These are phyloP conservation scores for Oryzias woworae DNA, from an alignment of 2,113 vertebrate genomes.

Conservation along the genomic window DNA sequence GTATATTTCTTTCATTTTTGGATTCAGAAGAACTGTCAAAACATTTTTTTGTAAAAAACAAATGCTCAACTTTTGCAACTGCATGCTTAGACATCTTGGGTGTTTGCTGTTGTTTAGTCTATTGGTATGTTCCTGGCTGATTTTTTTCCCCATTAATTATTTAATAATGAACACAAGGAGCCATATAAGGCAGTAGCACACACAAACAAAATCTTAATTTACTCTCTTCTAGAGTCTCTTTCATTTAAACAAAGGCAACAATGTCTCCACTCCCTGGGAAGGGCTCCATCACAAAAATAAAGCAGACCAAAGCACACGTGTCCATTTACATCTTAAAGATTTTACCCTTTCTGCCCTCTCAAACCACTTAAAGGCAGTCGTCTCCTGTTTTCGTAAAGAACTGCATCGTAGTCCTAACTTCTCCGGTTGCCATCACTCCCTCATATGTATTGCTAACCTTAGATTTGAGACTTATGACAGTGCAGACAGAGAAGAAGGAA, in stretches of 20 bases:
- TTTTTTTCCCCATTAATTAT: slow-evolving; percentile 52
- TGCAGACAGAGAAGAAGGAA: slow-evolving; percentile 61
- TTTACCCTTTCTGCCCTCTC: slow-evolving; percentile 6
- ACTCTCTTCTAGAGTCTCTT: slow-evolving; percentile 47
- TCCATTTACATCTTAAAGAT: slow-evolving; percentile 47
- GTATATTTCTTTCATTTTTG: background rate
- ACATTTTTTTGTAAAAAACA: no score
- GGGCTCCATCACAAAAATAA: slow-evolving; percentile 48
- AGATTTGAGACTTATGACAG: slow-evolving; percentile 51
- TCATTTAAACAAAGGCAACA: slow-evolving; percentile 57
- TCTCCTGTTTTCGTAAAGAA: slow-evolving; percentile 23
- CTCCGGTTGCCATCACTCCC: slow-evolving; percentile 5
- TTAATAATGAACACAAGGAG: slow-evolving; percentile 62
- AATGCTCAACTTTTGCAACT: no score
- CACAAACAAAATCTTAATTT: slow-evolving; percentile 62
- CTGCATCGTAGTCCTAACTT: background rate
- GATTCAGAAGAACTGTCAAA: no score
- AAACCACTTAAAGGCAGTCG: background rate
- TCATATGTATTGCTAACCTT: slow-evolving; percentile 31
- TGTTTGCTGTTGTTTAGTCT: slow-evolving; percentile 42
- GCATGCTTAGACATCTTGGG: background rate
- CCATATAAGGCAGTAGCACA: slow-evolving; percentile 51
- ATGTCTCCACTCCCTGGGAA: slow-evolving; percentile 60
- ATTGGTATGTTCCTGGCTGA: slow-evolving; percentile 40
- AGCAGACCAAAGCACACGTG: slow-evolving; percentile 21